Evolutionary conservation across 1,140 invertebrate species (phyloP).

Genomic region (Melitaea cinxia): DNA sequence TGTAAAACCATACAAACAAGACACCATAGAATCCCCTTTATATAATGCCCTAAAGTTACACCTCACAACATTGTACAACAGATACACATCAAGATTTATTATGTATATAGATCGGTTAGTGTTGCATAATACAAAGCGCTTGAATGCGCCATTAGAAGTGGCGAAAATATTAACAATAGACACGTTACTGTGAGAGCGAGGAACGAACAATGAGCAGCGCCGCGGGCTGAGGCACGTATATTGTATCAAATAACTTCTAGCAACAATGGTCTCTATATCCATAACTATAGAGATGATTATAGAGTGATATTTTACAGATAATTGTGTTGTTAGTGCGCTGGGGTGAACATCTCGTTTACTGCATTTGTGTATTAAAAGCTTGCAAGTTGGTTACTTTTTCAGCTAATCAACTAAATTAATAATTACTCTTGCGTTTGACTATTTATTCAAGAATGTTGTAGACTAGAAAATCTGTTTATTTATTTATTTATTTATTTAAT

Average conservation of each 20-base stretch:
- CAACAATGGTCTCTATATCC: background rate
- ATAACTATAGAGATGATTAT: background rate
- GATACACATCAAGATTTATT: constrained; percentile 11
- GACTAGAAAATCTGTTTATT: too few species aligned
- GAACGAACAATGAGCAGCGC: constrained; percentile 23
- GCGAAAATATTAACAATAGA: constrained; percentile 30
- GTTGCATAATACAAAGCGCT: constrained; percentile 23
- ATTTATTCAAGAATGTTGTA: too few species aligned
- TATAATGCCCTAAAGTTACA: constrained; percentile 21
- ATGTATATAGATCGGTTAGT: constrained; percentile 22
- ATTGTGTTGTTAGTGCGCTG: constrained; percentile 1
- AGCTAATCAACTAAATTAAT: too few species aligned
- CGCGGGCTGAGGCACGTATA: constrained; percentile 15
- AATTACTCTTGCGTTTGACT: too few species aligned
- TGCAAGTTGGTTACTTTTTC: too few species aligned
- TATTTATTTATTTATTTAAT: too few species aligned
- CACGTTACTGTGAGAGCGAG: background rate
- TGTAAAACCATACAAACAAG: background rate
- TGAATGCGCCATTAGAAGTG: constrained; percentile 26
- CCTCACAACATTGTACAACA: constrained; percentile 11
- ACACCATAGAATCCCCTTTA: background rate
- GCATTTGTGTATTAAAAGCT: too few species aligned
- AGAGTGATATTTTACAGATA: background rate
- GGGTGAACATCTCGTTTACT: background rate
- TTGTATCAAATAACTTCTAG: background rate